phyloP scores from a whole-genome alignment of 92 coral and sea anemone genomes.

The Pocillopora grandis region DNA sequence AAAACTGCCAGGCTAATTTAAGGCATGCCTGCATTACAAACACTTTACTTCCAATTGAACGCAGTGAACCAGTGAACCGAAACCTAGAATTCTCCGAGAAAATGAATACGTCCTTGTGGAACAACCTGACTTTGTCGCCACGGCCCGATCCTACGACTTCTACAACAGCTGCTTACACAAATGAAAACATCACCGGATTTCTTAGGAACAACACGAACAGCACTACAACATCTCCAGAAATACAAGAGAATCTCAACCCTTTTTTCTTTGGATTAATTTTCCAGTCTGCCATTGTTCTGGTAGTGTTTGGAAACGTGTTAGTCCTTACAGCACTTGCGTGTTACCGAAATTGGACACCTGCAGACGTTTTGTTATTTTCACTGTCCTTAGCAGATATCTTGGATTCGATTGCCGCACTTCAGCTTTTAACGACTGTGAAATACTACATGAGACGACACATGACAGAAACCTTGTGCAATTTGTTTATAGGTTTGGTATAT shows the following conservation, averaged over 20 bases:
- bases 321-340: conserved; percentile 61
- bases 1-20: conserved; percentile 1
- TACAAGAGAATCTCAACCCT: conserved; percentile 24
- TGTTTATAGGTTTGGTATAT: conserved; percentile 52
- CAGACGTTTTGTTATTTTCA: conserved; percentile 81
- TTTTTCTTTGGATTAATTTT: conserved; percentile 57
- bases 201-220: neutral
- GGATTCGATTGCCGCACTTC: conserved; percentile 77
- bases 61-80: neutral
- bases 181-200: neutral
- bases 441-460: conserved; percentile 52
- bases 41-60: neutral
- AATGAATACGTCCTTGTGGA: neutral
- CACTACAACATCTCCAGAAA: neutral
- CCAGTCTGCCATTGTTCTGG: conserved; percentile 58
- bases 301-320: conserved; percentile 69
- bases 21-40: neutral
- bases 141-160: neutral
- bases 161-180: conserved; percentile 4
- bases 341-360: conserved; percentile 74
- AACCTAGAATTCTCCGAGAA: neutral
- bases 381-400: conserved; percentile 83
- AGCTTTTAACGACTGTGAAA: conserved; percentile 67
- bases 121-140: neutral
- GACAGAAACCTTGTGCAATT: conserved; percentile 48